A percentile compares a stretch with the other conserved stretches of the same genome.
phyloP scores from a whole-genome alignment of 1,140 invertebrate genomes.

The Andricus grossulariae region DNA sequence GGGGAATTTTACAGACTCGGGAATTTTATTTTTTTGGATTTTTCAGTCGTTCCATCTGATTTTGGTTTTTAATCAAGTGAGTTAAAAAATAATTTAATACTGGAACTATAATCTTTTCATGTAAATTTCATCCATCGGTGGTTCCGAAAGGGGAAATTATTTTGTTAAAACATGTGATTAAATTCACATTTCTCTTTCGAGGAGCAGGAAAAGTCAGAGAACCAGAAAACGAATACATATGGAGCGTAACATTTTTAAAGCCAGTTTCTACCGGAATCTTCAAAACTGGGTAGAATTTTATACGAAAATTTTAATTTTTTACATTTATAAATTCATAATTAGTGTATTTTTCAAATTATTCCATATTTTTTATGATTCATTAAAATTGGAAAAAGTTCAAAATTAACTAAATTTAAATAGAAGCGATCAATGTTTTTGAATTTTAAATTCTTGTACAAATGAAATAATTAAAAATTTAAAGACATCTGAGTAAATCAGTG shows the following conservation, averaged over 20 bases:
- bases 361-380: background rate
- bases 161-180: slow-evolving; percentile 14
- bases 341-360: background rate
- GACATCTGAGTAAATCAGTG: too few species aligned
- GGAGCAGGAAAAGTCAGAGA: slow-evolving; percentile 4
- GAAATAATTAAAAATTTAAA: too few species aligned
- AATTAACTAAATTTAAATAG: too few species aligned
- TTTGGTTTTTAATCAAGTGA: too few species aligned
- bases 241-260: background rate
- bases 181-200: slow-evolving; percentile 24
- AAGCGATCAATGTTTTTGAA: too few species aligned
- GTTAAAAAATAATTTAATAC: background rate
- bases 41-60: too few species aligned
- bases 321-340: background rate
- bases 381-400: background rate
- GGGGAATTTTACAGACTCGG: too few species aligned
- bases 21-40: too few species aligned
- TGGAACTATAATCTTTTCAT: background rate
- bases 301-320: background rate
- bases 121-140: background rate
- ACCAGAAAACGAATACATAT: background rate
- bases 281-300: background rate
- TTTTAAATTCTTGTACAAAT: too few species aligned
- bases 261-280: background rate
- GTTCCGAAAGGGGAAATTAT: background rate